A percentile compares a stretch with the other conserved stretches of the same genome.
These are phyloP conservation scores for Cebidichthys violaceus DNA, from an alignment of 2,113 vertebrate species.

Conservation along the genomic window DNA sequence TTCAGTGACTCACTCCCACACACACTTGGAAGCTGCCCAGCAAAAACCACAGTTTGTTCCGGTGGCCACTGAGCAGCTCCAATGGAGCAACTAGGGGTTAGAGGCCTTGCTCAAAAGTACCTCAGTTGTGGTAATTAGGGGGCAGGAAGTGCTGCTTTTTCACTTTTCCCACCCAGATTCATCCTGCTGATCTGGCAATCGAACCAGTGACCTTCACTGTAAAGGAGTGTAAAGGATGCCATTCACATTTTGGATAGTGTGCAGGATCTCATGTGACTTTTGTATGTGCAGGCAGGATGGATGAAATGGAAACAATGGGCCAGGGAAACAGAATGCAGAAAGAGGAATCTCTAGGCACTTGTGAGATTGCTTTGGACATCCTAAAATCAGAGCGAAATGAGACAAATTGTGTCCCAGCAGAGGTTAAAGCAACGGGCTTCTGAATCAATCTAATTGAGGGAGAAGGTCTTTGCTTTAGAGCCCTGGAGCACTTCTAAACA, in stretches of 20 bases:
- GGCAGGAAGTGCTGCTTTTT: constrained; percentile 21
- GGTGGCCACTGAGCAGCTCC: constrained; percentile 2
- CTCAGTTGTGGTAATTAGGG: constrained; percentile 14
- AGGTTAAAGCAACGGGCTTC: constrained; percentile 66
- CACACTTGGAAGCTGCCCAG: constrained; percentile 8
- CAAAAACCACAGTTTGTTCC: neutral
- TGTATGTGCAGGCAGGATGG: neutral
- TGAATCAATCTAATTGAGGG: constrained; percentile 75
- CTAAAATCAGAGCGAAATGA: constrained; percentile 61
- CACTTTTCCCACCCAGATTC: constrained; percentile 12
- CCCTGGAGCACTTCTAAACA: constrained; percentile 66
- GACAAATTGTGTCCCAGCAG: constrained; percentile 66
- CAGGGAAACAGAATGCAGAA: constrained; percentile 18
- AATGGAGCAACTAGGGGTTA: neutral
- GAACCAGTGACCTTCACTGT: constrained; percentile 19
- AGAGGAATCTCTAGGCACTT: constrained; percentile 30
- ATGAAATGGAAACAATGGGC: constrained; percentile 10
- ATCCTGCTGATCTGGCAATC: constrained; percentile 4
- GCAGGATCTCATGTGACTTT: constrained; percentile 1
- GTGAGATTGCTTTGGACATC: constrained; percentile 58
- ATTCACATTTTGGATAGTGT: neutral
- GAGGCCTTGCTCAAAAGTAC: constrained; percentile 5
- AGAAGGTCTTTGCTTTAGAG: constrained; percentile 67
- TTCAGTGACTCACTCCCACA: neutral
- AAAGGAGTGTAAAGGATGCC: constrained; percentile 8